phyloP scores from a whole-genome alignment of 2,888 invertebrate genomes.

The Ichneumon xanthorius region DNA sequence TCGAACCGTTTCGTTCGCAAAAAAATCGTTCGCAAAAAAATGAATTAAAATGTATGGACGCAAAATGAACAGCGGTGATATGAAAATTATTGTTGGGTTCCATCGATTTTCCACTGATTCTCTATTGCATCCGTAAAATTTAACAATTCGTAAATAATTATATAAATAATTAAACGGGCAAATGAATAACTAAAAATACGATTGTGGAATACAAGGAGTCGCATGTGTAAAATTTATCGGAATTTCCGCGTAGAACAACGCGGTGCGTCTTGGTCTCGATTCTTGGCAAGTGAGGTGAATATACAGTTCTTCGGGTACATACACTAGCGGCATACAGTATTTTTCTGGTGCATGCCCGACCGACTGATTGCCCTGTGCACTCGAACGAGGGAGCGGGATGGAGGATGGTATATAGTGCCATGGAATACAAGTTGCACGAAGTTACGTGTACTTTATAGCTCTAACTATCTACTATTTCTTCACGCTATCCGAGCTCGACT shows the following conservation, averaged over 20 bases:
- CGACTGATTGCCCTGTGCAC: conserved; percentile 49
- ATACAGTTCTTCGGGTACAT: background rate
- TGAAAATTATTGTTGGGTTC: background rate
- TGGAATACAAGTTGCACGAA: conserved; percentile 51
- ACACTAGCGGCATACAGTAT: conserved; percentile 5
- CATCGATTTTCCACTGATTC: too few species aligned
- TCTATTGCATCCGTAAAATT: too few species aligned
- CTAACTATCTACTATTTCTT: conserved; percentile 66
- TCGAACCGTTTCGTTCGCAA: too few species aligned
- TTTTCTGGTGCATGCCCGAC: conserved; percentile 25
- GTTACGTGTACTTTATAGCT: conserved; percentile 68
- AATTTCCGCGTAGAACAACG: too few species aligned
- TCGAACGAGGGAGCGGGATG: conserved; percentile 15
- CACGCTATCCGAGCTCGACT: conserved; percentile 48
- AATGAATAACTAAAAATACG: too few species aligned
- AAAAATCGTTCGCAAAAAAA: too few species aligned
- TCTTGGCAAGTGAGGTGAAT: background rate
- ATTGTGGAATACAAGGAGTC: too few species aligned
- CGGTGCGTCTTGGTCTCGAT: too few species aligned
- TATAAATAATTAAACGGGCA: too few species aligned
- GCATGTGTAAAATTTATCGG: too few species aligned
- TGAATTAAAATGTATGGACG: background rate
- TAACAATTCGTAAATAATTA: too few species aligned
- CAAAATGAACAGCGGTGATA: background rate
- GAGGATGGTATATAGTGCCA: conserved; percentile 43